A percentile compares a stretch with the other conserved stretches of the same genome.
Evolutionary conservation across 1,140 invertebrate species (phyloP).

Genomic region (Bursaphelenchus mucronatus): DNA sequence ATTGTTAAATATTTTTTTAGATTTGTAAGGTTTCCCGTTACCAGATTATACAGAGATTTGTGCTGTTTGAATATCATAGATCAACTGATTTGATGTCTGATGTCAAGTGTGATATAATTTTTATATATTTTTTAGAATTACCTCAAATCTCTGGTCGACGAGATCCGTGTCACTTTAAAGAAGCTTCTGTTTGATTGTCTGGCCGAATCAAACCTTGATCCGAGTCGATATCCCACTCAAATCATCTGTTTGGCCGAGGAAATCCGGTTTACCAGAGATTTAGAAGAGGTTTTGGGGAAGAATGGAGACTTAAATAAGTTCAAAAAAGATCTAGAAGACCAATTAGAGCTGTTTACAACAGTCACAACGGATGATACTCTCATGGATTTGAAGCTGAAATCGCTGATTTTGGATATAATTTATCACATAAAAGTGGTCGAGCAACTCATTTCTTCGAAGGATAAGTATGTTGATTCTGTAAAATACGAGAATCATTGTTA

Average conservation of each 20-base stretch:
- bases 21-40: neutral
- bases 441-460: conserved; percentile 69
- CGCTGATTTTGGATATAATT: conserved; percentile 85
- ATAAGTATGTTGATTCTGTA: neutral
- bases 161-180: conserved; percentile 76
- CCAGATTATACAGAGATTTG: conserved; percentile 1
- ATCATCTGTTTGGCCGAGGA: conserved; percentile 70
- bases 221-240: conserved; percentile 75
- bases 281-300: conserved; percentile 73
- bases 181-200: conserved; percentile 71
- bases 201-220: conserved; percentile 67
- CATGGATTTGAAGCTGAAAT: conserved; percentile 62
- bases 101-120: neutral
- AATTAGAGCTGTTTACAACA: conserved; percentile 69
- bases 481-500: neutral
- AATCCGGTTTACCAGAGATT: conserved; percentile 75
- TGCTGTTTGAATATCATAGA: neutral
- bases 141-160: conserved; percentile 73
- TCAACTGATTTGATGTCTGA: neutral
- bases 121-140: conserved; percentile 68
- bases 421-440: conserved; percentile 80
- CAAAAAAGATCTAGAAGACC: conserved; percentile 63
- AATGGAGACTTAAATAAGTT: conserved; percentile 67
- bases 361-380: conserved; percentile 62
- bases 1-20: neutral